Evolutionary conservation across 2,888 invertebrate species (phyloP).

Genomic region (Meteorus cinctellus): DNA sequence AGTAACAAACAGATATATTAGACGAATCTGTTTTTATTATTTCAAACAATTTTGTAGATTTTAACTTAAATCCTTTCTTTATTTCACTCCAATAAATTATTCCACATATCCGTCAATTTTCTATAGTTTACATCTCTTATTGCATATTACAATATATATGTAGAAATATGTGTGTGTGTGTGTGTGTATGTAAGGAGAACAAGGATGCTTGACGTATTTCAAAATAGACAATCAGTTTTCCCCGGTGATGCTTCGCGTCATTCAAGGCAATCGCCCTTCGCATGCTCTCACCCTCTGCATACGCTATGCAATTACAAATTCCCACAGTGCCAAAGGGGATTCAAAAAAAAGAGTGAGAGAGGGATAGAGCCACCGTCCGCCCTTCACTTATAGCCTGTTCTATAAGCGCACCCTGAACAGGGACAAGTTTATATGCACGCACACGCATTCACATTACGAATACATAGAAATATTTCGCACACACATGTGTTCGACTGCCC

Average conservation of each 20-base stretch:
- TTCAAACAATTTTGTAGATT: no score
- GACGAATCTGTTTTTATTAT: no score
- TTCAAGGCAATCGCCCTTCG: slow-evolving; percentile 25
- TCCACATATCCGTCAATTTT: not conserved
- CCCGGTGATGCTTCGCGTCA: slow-evolving; percentile 29
- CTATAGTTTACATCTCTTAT: no score
- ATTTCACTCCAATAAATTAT: not conserved
- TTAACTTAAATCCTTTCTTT: not conserved
- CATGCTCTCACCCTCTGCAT: slow-evolving; percentile 9
- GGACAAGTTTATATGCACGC: not conserved
- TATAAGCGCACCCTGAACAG: not conserved
- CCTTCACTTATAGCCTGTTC: not conserved
- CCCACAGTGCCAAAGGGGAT: slow-evolving; percentile 40
- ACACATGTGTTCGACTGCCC: slow-evolving; percentile 5
- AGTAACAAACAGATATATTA: no score
- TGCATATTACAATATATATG: no score
- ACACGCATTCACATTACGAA: not conserved
- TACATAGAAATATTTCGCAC: no score
- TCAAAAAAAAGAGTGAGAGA: not conserved
- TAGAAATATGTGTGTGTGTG: not conserved
- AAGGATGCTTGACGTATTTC: slow-evolving; percentile 18
- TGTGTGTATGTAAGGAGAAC: not conserved
- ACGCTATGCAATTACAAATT: slow-evolving; percentile 41
- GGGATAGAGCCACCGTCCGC: no score
- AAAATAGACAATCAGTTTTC: slow-evolving; percentile 39